Conservation (phyloP, 2,888 invertebrate species). For the Dicyrtoma fusca region DNA sequence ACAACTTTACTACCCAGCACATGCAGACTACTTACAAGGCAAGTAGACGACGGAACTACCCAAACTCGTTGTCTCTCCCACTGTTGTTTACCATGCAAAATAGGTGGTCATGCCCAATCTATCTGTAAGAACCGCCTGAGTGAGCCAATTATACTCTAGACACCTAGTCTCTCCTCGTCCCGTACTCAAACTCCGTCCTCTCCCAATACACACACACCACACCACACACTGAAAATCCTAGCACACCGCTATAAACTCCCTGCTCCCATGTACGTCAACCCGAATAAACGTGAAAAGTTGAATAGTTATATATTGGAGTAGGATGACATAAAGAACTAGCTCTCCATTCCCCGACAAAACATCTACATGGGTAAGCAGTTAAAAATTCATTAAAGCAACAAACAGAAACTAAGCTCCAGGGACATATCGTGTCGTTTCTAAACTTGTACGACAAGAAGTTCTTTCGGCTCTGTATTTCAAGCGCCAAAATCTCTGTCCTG, state of each 20-base stretch:
- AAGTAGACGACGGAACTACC: too few relatives aligned
- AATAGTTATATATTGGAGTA: too few relatives aligned
- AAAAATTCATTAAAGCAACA: slow-evolving; percentile 57
- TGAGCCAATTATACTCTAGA: too few relatives aligned
- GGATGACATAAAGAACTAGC: slow-evolving; percentile 21
- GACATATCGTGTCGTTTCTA: slow-evolving; percentile 9
- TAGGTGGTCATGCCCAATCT: slow-evolving; percentile 25
- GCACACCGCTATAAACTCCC: too few relatives aligned
- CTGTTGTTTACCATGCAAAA: slow-evolving; percentile 23
- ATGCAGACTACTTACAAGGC: too few relatives aligned
- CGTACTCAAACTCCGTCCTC: too few relatives aligned
- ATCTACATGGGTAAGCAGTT: slow-evolving; percentile 46
- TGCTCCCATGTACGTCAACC: slow-evolving; percentile 12
- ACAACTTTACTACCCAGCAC: too few relatives aligned
- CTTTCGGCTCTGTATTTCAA: slow-evolving; percentile 26
- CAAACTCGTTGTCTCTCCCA: neutral
- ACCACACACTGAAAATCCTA: too few relatives aligned
- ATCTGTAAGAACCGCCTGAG: too few relatives aligned
- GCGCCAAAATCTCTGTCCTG: slow-evolving; percentile 42
- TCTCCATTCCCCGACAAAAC: neutral
- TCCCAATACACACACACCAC: too few relatives aligned
- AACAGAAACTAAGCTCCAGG: slow-evolving; percentile 39
- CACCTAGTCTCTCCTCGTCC: too few relatives aligned
- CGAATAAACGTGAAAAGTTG: neutral
- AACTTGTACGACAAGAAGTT: slow-evolving; percentile 28